Conservation (phyloP, 2,113 vertebrate species). For the Corvus moneduloides region DNA sequence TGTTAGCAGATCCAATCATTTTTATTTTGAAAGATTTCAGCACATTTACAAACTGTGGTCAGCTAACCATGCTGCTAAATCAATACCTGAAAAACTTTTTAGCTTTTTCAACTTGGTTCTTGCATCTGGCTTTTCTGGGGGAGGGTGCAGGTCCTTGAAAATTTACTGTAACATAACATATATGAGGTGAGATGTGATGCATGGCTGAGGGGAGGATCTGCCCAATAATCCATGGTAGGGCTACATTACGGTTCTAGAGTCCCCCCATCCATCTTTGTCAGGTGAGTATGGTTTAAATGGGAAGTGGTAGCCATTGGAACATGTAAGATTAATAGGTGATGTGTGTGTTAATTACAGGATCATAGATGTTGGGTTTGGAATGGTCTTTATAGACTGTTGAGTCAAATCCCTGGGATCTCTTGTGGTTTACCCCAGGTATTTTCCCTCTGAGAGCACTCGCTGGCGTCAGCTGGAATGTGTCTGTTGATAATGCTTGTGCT, state of each 20-base stretch:
- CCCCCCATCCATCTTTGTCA: constrained; percentile 29
- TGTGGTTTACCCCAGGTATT: constrained; percentile 8
- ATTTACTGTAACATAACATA: constrained; percentile 24
- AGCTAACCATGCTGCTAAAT: neutral
- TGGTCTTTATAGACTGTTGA: constrained; percentile 3
- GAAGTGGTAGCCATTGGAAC: constrained; percentile 29
- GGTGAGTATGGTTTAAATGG: neutral
- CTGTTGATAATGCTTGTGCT: neutral
- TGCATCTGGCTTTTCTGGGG: neutral
- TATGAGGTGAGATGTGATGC: constrained; percentile 54
- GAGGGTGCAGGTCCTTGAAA: neutral
- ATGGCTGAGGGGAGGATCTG: constrained; percentile 36
- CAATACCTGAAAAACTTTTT: neutral
- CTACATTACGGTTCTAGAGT: constrained; percentile 1
- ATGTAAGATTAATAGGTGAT: constrained; percentile 54
- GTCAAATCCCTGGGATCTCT: neutral
- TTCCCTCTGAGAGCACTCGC: neutral
- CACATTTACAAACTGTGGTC: constrained; percentile 3
- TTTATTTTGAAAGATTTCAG: neutral
- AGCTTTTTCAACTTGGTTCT: neutral
- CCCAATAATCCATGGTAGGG: constrained; percentile 28
- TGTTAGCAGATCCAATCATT: neutral
- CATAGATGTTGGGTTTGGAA: constrained; percentile 15
- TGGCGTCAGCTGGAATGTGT: neutral
- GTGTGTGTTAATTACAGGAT: constrained; percentile 42